A percentile compares a stretch with the other conserved stretches of the same genome.
Conservation (phyloP, 2,888 invertebrate species). For the Scaptomyza polygonia region DNA sequence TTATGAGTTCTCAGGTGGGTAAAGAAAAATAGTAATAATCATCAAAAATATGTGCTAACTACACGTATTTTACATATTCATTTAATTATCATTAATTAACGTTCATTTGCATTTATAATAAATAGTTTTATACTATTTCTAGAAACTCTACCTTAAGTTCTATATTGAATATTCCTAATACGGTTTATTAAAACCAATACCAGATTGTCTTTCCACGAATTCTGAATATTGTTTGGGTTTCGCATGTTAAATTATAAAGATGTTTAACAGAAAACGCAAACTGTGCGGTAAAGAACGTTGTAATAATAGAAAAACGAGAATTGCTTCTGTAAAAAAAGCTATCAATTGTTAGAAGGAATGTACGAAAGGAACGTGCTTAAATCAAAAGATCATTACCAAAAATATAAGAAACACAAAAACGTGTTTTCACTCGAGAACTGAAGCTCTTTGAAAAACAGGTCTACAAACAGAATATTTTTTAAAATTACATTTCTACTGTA, state of each 20-base stretch:
- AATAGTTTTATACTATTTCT: background rate
- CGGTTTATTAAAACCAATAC: no score
- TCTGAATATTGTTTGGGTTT: background rate
- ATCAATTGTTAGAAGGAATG: conserved; percentile 42
- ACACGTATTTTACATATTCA: conserved; percentile 4
- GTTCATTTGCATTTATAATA: conserved; percentile 1
- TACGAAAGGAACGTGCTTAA: conserved; percentile 22
- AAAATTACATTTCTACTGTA: conserved; percentile 3
- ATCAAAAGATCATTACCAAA: conserved; percentile 35
- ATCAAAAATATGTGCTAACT: conserved; percentile 2
- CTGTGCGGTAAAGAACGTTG: conserved; percentile 1
- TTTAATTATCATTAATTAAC: conserved; percentile 12
- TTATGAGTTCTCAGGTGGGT: conserved; percentile 72
- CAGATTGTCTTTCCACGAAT: background rate
- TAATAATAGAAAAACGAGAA: conserved; percentile 1
- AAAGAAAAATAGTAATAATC: conserved; percentile 39
- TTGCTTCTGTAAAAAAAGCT: conserved; percentile 25
- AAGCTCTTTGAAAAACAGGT: conserved; percentile 19
- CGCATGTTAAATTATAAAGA: conserved; percentile 24
- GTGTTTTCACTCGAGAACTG: conserved; percentile 17
- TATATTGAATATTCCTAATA: background rate
- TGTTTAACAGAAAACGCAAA: conserved; percentile 4
- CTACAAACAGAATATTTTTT: background rate
- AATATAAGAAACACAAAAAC: conserved; percentile 26
- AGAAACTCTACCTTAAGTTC: background rate